These are phyloP conservation scores for Gerris buenoi DNA, from an alignment of 1,140 invertebrate genomes.

Conservation along the genomic window DNA sequence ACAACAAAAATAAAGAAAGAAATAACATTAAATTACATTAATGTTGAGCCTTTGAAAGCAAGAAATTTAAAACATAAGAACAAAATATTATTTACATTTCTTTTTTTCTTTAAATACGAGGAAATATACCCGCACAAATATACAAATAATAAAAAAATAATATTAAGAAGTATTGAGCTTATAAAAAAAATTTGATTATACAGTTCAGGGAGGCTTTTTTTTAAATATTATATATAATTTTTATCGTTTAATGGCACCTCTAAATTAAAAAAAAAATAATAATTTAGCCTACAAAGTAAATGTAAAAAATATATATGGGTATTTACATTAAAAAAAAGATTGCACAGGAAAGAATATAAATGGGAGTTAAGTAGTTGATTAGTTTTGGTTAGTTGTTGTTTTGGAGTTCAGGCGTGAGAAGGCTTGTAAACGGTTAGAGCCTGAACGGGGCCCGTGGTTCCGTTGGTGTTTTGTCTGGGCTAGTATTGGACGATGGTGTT, in stretches of 20 bases:
- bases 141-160: background rate
- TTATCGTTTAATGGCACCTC: background rate
- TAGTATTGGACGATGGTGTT: background rate
- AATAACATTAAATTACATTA: background rate
- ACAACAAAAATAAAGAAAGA: background rate
- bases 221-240: background rate
- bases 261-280: background rate
- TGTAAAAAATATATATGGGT: background rate
- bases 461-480: background rate
- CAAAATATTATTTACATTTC: background rate
- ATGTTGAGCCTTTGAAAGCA: too few species aligned
- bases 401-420: background rate
- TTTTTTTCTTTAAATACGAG: background rate
- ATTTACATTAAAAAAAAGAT: background rate
- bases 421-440: background rate
- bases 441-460: background rate
- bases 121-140: background rate
- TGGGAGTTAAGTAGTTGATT: background rate
- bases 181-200: background rate
- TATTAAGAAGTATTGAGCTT: background rate
- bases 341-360: background rate
- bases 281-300: background rate
- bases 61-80: background rate
- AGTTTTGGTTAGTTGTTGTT: background rate
- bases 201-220: background rate